These are phyloP conservation scores for Sardinella longiceps DNA, from an alignment of 2,797 vertebrate species.

Conservation along the genomic window DNA sequence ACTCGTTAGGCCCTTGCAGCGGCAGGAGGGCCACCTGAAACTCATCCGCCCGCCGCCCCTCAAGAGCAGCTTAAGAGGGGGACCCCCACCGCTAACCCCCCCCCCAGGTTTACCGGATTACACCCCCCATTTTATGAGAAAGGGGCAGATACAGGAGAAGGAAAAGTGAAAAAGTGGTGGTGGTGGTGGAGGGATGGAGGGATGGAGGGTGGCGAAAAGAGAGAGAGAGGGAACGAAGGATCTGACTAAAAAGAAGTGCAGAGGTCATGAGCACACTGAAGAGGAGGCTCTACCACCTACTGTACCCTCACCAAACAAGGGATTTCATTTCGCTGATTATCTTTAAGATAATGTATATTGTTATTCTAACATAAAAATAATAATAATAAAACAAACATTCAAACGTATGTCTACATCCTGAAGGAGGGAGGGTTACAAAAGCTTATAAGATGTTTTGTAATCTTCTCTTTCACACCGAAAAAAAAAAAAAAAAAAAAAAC, in stretches of 20 bases:
- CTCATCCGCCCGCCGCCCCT: slow-evolving; percentile 40
- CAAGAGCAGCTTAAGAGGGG: slow-evolving; percentile 49
- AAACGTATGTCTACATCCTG: slow-evolving; percentile 44
- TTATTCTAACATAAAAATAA: background rate
- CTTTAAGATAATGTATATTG: background rate
- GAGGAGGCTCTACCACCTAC: background rate
- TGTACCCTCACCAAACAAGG: slow-evolving; percentile 15
- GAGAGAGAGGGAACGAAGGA: slow-evolving; percentile 37
- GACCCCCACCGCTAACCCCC: slow-evolving; percentile 49
- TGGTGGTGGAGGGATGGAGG: background rate
- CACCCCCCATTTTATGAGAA: slow-evolving; percentile 49
- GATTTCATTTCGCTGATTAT: slow-evolving; percentile 7
- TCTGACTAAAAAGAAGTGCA: slow-evolving; percentile 8
- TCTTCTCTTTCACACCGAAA: background rate
- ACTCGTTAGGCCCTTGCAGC: slow-evolving; percentile 41
- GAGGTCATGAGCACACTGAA: background rate
- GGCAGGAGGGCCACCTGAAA: slow-evolving; percentile 40
- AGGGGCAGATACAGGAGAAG: slow-evolving; percentile 30
- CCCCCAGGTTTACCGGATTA: slow-evolving; percentile 46
- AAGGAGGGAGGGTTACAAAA: slow-evolving; percentile 13
- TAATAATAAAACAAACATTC: slow-evolving; percentile 36
- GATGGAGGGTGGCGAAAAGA: background rate
- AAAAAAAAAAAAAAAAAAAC: background rate
- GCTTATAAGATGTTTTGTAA: slow-evolving; percentile 29
- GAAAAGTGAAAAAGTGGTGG: background rate